Evolutionary conservation across 2,113 vertebrate genomes (phyloP).

Genomic region (Antennarius striatus): DNA sequence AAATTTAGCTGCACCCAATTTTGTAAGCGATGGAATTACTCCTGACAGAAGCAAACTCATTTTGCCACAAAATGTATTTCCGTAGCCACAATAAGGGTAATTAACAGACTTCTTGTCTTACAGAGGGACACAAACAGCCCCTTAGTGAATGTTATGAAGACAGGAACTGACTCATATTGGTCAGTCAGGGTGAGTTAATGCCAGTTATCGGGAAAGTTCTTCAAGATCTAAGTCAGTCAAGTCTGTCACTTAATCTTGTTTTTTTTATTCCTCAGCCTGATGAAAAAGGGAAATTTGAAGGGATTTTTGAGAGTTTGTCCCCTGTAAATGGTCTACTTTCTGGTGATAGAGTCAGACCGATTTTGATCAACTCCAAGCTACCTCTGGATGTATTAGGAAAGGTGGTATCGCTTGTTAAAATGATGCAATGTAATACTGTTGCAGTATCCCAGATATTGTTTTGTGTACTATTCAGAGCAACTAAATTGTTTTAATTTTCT

Average conservation of each 20-base stretch:
- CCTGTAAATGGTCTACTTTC: constrained; percentile 92
- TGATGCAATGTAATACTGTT: neutral
- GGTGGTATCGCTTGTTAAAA: constrained; percentile 68
- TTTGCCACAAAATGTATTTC: neutral
- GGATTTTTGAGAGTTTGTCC: constrained; percentile 93
- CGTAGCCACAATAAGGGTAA: neutral
- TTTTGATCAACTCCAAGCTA: constrained; percentile 97
- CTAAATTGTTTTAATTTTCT: constrained; percentile 12
- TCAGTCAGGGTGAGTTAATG: constrained; percentile 86
- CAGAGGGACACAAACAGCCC: constrained; percentile 91
- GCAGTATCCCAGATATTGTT: neutral
- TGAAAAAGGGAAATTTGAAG: constrained; percentile 96
- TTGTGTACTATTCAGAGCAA: neutral
- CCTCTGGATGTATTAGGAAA: constrained; percentile 94
- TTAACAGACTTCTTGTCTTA: constrained; percentile 44
- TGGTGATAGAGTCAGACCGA: constrained; percentile 95
- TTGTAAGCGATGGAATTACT: constrained; percentile 82
- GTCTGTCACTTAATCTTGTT: neutral
- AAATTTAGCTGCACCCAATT: constrained; percentile 87
- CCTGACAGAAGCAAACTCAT: neutral
- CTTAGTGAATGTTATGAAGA: constrained; percentile 72
- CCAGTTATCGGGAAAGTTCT: neutral
- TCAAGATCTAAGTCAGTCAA: neutral
- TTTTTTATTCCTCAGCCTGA: constrained; percentile 79
- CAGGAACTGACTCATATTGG: constrained; percentile 84